Conservation (phyloP, 1,140 invertebrate genomes). For the Drosophila hydei region DNA sequence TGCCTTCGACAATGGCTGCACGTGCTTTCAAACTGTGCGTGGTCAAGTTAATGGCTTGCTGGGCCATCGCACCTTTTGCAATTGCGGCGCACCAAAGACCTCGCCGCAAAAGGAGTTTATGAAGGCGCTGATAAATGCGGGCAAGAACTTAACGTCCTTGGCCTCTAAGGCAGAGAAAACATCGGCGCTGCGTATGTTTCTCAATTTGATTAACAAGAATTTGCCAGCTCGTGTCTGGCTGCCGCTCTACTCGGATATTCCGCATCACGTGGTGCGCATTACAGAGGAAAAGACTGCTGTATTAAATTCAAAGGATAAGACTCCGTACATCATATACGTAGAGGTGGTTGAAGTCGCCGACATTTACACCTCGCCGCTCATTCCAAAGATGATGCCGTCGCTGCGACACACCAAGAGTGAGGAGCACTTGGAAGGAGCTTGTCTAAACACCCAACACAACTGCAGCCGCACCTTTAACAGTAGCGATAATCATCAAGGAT, state of each 20-base stretch:
- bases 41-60: conserved; percentile 90
- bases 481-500: conserved; percentile 66
- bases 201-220: conserved; percentile 97
- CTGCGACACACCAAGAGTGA: conserved; percentile 96
- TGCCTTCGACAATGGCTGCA: conserved; percentile 98
- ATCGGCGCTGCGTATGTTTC: conserved; percentile 94
- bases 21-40: conserved; percentile 88
- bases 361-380: conserved; percentile 91
- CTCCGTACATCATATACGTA: conserved; percentile 98
- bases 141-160: conserved; percentile 94
- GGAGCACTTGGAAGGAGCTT: conserved; percentile 86
- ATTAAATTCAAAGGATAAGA: conserved; percentile 99
- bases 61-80: conserved; percentile 89
- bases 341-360: conserved; percentile 97
- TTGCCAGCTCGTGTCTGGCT: conserved; percentile 98
- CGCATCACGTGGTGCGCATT: conserved; percentile 95
- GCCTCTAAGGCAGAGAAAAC: conserved; percentile 97
- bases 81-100: conserved; percentile 91
- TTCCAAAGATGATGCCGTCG: conserved; percentile 91
- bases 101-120: conserved; percentile 94
- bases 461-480: conserved; percentile 70
- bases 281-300: conserved; percentile 96
- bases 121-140: conserved; percentile 94
- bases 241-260: conserved; percentile 96
- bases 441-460: conserved; percentile 59